phyloP scores from a whole-genome alignment of 2,113 vertebrate genomes.

The Tachuris rubrigastra region DNA sequence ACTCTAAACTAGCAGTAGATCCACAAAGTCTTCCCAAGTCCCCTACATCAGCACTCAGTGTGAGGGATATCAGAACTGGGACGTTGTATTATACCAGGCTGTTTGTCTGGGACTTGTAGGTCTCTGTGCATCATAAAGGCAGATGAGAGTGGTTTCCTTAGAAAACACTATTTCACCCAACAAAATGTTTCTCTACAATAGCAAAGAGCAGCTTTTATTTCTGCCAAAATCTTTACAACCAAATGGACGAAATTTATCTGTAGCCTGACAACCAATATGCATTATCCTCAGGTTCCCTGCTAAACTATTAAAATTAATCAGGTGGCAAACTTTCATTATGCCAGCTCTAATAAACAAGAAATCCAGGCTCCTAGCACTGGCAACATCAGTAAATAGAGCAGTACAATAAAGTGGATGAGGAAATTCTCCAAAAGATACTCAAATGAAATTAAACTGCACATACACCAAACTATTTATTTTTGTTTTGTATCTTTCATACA shows the following conservation, averaged over 20 bases:
- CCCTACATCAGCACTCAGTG: background rate
- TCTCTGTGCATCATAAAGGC: background rate
- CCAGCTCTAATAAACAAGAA: slow-evolving; percentile 71
- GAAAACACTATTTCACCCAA: background rate
- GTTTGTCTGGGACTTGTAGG: background rate
- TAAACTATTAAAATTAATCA: slow-evolving; percentile 78
- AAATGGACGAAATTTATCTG: slow-evolving; percentile 65
- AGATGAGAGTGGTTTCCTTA: slow-evolving; percentile 12
- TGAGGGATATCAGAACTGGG: background rate
- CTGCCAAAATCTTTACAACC: slow-evolving; percentile 61
- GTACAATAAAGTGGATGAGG: slow-evolving; percentile 42
- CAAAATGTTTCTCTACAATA: background rate
- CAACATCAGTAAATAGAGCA: slow-evolving; percentile 63
- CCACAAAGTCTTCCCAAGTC: background rate
- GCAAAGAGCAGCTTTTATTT: slow-evolving; percentile 61
- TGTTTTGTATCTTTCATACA: background rate
- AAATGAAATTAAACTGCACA: slow-evolving; percentile 29
- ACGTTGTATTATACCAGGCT: background rate
- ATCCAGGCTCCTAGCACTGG: slow-evolving; percentile 13
- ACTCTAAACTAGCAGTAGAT: background rate
- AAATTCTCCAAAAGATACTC: slow-evolving; percentile 35
- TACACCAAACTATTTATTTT: slow-evolving; percentile 17
- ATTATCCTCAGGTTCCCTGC: slow-evolving; percentile 65
- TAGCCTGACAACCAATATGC: slow-evolving; percentile 56
- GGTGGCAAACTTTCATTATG: slow-evolving; percentile 76